A percentile compares a stretch with the other conserved stretches of the same genome.
Conservation (phyloP, 2,797 vertebrate genomes). For the Choloepus didactylus region DNA sequence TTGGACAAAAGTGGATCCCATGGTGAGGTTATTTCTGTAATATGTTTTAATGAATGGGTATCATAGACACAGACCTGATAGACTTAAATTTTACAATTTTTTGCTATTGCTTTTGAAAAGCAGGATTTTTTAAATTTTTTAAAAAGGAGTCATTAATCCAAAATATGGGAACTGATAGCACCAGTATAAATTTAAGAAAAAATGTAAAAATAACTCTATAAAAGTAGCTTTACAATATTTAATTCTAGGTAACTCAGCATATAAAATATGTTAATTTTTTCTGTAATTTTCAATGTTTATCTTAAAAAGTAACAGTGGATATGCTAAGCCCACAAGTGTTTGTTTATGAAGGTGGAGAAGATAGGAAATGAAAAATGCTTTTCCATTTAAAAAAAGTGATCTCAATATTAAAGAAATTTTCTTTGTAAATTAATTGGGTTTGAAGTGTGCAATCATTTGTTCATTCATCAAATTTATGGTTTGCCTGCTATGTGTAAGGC, state of each 20-base stretch:
- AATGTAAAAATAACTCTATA: neutral
- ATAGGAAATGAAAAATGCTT: constrained; percentile 19
- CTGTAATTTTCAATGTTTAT: constrained; percentile 39
- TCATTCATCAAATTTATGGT: neutral
- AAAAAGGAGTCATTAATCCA: neutral
- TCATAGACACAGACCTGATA: neutral
- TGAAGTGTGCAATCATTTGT: neutral
- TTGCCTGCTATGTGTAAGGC: neutral
- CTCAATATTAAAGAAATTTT: constrained; percentile 30
- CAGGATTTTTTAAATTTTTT: neutral
- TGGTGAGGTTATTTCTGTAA: constrained; percentile 89
- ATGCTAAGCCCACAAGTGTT: neutral
- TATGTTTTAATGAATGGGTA: neutral
- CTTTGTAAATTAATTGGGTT: constrained; percentile 36
- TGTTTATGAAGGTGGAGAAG: neutral
- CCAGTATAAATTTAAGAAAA: neutral
- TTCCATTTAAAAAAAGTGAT: neutral
- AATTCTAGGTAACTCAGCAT: constrained; percentile 5
- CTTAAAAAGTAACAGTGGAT: constrained; percentile 2
- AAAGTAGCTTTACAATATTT: constrained; percentile 48
- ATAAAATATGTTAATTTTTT: constrained; percentile 44
- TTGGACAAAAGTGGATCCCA: constrained; percentile 99
- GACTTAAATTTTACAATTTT: neutral
- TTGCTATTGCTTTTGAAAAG: constrained; percentile 12
- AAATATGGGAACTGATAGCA: neutral